Percentiles rank a stretch among this genome's conserved stretches.
Evolutionary conservation across 2,797 vertebrate species (phyloP).

Genomic region (Rhabdophis nuchalis): DNA sequence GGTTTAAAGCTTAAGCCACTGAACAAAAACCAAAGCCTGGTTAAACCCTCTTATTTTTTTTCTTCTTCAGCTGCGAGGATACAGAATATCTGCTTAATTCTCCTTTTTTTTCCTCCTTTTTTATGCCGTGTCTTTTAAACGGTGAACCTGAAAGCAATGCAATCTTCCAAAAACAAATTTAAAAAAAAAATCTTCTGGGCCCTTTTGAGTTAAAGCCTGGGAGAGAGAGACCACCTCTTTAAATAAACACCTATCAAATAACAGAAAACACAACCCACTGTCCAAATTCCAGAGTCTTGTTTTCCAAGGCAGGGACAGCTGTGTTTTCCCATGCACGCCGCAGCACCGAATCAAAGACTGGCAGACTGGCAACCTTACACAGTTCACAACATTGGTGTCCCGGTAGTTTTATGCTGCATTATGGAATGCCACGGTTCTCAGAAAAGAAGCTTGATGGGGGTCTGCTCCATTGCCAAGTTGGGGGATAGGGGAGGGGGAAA

Average conservation of each 20-base stretch:
- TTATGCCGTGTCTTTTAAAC: neutral
- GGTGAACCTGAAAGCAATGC: neutral
- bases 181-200: neutral
- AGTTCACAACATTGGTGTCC: neutral
- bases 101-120: neutral
- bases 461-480: neutral
- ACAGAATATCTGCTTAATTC: neutral
- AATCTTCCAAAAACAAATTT: neutral
- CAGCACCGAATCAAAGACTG: neutral
- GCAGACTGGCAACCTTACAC: neutral
- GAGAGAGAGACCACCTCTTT: neutral
- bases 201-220: neutral
- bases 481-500: too few species aligned
- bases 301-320: neutral
- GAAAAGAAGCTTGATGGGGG: neutral
- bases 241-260: neutral
- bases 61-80: neutral
- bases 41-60: neutral
- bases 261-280: neutral
- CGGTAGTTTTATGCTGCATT: neutral
- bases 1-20: neutral
- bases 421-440: neutral
- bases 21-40: neutral
- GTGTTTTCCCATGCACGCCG: neutral
- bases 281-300: neutral